Percentiles rank a stretch among this genome's conserved stretches.
phyloP scores from a whole-genome alignment of 1,140 invertebrate species.

The Aricia agestis region DNA sequence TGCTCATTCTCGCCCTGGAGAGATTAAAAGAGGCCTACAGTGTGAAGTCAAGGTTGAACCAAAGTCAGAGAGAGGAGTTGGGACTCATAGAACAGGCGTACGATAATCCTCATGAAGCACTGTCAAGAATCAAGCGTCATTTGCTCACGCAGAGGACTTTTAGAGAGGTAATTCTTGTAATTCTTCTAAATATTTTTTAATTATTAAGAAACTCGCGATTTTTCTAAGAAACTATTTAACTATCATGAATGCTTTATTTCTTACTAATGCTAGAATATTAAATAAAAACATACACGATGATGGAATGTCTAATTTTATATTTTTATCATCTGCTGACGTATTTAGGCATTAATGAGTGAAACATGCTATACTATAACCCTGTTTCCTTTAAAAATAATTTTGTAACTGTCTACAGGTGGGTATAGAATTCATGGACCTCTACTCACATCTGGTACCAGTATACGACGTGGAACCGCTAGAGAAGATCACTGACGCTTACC shows the following conservation, averaged over 20 bases:
- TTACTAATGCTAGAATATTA: no score
- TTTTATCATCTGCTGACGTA: no score
- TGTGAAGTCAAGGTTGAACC: conserved; percentile 98
- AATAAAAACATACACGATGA: no score
- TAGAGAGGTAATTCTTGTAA: conserved; percentile 95
- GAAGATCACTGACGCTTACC: conserved; percentile 99
- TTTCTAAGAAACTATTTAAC: no score
- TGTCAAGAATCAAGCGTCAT: conserved; percentile 99
- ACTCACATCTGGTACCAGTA: conserved; percentile 98
- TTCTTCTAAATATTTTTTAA: no score
- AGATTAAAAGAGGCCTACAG: conserved; percentile 99
- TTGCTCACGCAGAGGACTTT: conserved; percentile 98
- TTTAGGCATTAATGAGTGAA: no score
- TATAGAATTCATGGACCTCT: conserved; percentile 99
- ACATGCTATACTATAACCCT: no score
- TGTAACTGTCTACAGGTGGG: conserved; percentile 81
- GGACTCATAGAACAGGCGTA: conserved; percentile 99
- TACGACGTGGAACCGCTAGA: conserved; percentile 99
- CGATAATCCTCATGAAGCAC: conserved; percentile 99
- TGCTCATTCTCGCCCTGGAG: conserved; percentile 97
- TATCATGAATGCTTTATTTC: no score
- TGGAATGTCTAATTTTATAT: no score
- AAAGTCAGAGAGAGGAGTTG: conserved; percentile 98
- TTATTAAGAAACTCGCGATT: no score
- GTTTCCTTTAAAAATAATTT: not conserved